A percentile compares a stretch with the other conserved stretches of the same genome.
These are phyloP conservation scores for Agrotis exclamationis DNA, from an alignment of 2,888 invertebrate species.

Conservation along the genomic window DNA sequence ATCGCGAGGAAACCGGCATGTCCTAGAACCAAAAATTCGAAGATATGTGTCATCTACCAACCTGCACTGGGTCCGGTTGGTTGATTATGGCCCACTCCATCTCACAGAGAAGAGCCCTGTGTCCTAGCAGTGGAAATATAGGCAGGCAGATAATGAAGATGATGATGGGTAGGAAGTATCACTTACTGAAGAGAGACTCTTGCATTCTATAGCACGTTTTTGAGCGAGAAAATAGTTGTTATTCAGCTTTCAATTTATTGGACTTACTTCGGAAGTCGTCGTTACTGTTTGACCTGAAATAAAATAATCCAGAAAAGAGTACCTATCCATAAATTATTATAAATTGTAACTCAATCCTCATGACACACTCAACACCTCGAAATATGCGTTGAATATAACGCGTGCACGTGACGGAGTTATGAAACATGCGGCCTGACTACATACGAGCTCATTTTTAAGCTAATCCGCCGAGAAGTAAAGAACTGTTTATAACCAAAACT, in stretches of 20 bases:
- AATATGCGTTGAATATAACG: constrained; percentile 30
- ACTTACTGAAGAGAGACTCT: neutral
- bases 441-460: constrained; percentile 41
- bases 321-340: neutral
- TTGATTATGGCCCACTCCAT: no score
- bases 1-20: no score
- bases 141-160: no score
- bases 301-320: neutral
- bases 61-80: no score
- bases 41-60: no score
- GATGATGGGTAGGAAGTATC: no score
- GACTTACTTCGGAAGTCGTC: neutral
- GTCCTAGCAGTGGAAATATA: no score
- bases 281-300: neutral
- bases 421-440: constrained; percentile 25
- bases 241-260: neutral
- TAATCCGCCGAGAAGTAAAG: constrained; percentile 51
- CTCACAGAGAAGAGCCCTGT: no score
- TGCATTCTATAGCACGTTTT: no score
- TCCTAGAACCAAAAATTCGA: no score
- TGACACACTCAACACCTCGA: constrained; percentile 28
- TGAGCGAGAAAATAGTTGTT: no score
- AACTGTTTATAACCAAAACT: constrained; percentile 44
- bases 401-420: constrained; percentile 43
- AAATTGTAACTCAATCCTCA: constrained; percentile 25